Evolutionary conservation across 2,797 vertebrate species (phyloP), one percentile per base, ranked within the genome.

Genomic region (Aplochiton taeniatus): DNA sequence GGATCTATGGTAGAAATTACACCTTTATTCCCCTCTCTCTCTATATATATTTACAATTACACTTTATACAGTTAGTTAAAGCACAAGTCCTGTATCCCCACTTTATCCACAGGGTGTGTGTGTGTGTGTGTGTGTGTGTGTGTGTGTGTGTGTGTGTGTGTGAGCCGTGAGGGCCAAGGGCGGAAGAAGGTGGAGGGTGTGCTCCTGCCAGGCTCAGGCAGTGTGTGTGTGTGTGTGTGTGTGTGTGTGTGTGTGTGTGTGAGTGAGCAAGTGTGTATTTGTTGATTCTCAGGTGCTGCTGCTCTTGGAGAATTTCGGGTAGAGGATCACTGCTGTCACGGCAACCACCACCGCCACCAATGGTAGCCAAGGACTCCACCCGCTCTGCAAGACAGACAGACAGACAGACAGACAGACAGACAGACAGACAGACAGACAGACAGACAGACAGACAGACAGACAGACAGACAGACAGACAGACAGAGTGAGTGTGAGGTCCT

Each of bases 311-410:
- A 98, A 86, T 90, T 95, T 95, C 70, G 96, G 96, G 88, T 96
- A 99, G 90, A 98, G 94, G 91, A 98, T 92, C 75, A 94, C 94
- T 76, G 95, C 95, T 73, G 95, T 96, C 87, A 96, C 95, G 69
- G 94, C 96, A 76, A 97, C 96, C 94, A 98, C 94, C 90, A 95
- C 95, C 76, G 95, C 97, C 87, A 98, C 91, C 92, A 96, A 92
- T 86, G 96, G 95, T 94, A 98, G 95, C 96, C 97, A 98, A 91
- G 95, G 93, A 77, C 90, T 85, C 96, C 96, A 98, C 88, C 93
- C 93, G 84, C 91, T 96, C 97, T 99, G 95, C 87, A 83, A 87
- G 77, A 80, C 89, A 77, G 90, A 77, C 84, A 64, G 14, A 73
- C 4, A 67, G 5, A 46, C 8, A 58, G 9, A 68, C 9, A 47